Conservation (phyloP, 2,797 vertebrate species). For the Chrysocyon brachyurus region DNA sequence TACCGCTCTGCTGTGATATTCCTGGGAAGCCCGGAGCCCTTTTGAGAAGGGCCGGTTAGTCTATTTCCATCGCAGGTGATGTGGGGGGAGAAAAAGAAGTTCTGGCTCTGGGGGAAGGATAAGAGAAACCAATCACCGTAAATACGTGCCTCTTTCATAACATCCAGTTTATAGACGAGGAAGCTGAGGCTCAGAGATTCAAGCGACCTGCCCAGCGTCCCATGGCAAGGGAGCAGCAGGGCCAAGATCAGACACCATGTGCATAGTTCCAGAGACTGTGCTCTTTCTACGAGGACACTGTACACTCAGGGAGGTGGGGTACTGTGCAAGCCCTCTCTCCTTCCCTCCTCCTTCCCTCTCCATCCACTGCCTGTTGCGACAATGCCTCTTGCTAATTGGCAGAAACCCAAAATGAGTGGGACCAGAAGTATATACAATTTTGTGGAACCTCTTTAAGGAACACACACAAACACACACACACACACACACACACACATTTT, state of each 20-base stretch:
- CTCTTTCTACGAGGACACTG: background rate
- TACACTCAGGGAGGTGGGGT: background rate
- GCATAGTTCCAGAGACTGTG: background rate
- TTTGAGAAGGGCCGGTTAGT: background rate
- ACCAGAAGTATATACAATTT: background rate
- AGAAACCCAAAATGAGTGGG: background rate
- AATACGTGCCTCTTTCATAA: background rate
- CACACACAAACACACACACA: background rate
- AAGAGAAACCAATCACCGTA: background rate
- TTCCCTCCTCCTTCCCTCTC: background rate
- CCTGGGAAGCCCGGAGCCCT: background rate
- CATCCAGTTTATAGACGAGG: background rate
- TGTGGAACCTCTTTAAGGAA: background rate
- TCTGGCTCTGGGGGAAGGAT: background rate
- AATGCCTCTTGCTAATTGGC: background rate
- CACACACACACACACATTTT: background rate
- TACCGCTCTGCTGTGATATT: background rate
- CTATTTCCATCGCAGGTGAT: background rate
- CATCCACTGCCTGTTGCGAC: background rate
- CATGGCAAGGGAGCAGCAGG: background rate
- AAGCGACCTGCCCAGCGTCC: background rate
- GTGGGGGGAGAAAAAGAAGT: background rate
- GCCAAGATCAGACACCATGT: background rate
- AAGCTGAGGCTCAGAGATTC: constrained; percentile 24
- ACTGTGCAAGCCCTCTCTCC: background rate